Evolutionary conservation across 2,888 invertebrate species (phyloP).

Genomic region (Synanthedon vespiformis): DNA sequence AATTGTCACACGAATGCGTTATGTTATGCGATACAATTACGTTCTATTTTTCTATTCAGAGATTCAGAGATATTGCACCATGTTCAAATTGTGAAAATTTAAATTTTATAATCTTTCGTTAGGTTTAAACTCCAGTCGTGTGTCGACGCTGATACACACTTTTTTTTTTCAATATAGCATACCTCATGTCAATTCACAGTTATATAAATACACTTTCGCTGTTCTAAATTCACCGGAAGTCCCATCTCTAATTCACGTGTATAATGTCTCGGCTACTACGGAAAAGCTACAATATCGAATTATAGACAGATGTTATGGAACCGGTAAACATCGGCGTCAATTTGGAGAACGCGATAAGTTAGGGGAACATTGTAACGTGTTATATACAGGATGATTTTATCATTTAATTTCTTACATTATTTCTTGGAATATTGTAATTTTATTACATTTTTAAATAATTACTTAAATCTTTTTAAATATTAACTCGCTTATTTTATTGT

Average conservation of each 20-base stretch:
- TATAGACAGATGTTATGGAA: conserved; percentile 50
- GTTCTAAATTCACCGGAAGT: conserved; percentile 27
- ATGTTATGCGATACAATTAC: no score
- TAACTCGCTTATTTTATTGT: no score
- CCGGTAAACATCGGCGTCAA: conserved; percentile 38
- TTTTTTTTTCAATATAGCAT: no score
- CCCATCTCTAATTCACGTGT: conserved; percentile 14
- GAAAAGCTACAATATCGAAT: conserved; percentile 11
- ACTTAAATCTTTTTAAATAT: no score
- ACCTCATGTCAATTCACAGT: no score
- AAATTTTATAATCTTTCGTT: no score
- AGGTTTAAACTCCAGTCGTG: no score
- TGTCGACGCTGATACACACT: no score
- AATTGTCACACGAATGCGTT: no score
- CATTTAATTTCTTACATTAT: neutral
- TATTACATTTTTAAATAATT: neutral
- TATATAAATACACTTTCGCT: conserved; percentile 30
- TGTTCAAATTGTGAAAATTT: no score
- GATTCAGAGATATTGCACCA: no score
- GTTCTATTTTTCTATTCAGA: no score
- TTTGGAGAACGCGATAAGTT: conserved; percentile 20
- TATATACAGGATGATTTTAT: conserved; percentile 24
- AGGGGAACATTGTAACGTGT: conserved; percentile 8
- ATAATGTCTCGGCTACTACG: conserved; percentile 2
- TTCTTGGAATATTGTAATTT: neutral